Conservation (phyloP, 2,797 vertebrate genomes). For the Mycteria americana region DNA sequence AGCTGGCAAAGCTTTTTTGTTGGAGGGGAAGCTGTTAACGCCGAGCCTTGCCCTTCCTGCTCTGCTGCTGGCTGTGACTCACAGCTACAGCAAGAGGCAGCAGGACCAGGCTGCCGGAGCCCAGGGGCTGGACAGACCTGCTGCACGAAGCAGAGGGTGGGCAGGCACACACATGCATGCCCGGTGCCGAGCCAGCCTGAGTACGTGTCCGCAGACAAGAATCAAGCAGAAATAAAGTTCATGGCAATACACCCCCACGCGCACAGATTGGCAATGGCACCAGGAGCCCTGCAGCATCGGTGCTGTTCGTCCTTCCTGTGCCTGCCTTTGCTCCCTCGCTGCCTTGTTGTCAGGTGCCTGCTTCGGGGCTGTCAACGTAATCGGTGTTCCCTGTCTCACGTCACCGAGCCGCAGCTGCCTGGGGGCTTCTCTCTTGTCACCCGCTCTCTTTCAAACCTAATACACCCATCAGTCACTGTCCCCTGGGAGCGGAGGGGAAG, state of each 20-base stretch:
- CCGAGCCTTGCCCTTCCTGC: not conserved
- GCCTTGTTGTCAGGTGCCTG: not conserved
- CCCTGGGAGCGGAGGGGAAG: not conserved
- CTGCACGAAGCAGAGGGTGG: not conserved
- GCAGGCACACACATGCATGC: not conserved
- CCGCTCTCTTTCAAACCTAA: not conserved
- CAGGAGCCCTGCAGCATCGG: not conserved
- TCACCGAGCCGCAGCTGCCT: not conserved
- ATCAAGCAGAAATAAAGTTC: not conserved
- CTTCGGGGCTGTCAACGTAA: not conserved
- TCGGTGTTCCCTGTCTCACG: not conserved
- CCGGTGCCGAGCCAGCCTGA: not conserved
- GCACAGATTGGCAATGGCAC: not conserved
- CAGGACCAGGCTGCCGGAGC: not conserved
- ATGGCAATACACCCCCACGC: accelerated
- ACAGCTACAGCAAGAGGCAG: not conserved
- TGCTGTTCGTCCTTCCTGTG: accelerated
- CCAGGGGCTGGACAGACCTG: not conserved
- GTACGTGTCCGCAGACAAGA: not conserved
- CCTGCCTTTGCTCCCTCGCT: not conserved
- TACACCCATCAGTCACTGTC: not conserved
- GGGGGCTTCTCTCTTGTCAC: not conserved
- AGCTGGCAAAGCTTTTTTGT: not conserved
- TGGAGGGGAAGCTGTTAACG: not conserved
- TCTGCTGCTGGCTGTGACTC: not conserved